Evolutionary conservation across 2,113 vertebrate species (phyloP).

Genomic region (Pelvicachromis taeniatus): DNA sequence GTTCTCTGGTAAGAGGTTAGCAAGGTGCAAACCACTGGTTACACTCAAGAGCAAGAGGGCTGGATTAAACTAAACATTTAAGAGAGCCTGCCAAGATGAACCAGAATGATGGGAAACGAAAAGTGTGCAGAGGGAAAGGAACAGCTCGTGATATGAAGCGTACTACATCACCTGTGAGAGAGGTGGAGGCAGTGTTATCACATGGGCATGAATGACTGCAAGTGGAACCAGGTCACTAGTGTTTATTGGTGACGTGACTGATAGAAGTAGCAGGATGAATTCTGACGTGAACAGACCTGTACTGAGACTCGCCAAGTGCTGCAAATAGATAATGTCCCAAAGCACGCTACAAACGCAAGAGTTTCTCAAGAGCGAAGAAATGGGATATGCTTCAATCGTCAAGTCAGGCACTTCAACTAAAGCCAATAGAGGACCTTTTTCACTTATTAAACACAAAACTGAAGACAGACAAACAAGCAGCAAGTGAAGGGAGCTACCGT

Average conservation of each 20-base stretch:
- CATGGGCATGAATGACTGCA: not conserved
- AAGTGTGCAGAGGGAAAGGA: not conserved
- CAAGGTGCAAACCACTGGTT: not conserved
- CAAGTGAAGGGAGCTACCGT: not conserved
- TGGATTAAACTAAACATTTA: not conserved
- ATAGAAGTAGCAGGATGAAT: not conserved
- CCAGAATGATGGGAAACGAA: not conserved
- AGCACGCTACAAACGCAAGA: not conserved
- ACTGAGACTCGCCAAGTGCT: not conserved
- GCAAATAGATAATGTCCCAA: not conserved
- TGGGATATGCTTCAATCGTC: not conserved
- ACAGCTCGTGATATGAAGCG: not conserved
- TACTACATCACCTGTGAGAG: not conserved
- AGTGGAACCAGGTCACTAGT: not conserved
- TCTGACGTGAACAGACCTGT: not conserved
- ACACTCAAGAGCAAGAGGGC: not conserved
- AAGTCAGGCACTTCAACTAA: not conserved
- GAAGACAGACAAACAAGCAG: not conserved
- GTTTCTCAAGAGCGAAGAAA: not conserved
- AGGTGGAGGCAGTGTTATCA: not conserved
- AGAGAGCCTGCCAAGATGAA: not conserved
- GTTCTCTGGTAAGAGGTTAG: too few species aligned
- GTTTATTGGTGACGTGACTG: not conserved
- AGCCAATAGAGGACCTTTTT: not conserved
- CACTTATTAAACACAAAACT: not conserved